A percentile compares a stretch with the other conserved stretches of the same genome.
phyloP scores from a whole-genome alignment of 2,888 invertebrate species.

The Aricia artaxerxes region DNA sequence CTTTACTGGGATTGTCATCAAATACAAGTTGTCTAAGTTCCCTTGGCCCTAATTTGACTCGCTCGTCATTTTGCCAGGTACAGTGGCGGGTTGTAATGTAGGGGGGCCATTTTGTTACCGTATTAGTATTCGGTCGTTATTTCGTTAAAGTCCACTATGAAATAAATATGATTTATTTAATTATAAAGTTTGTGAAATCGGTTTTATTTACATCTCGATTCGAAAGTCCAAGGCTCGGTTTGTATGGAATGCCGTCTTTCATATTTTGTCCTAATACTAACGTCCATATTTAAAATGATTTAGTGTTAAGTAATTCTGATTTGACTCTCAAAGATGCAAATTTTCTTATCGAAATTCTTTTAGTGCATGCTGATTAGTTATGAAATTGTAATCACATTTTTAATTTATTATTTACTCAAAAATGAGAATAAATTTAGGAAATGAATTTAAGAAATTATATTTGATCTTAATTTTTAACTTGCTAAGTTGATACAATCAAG shows the following conservation, averaged over 20 bases:
- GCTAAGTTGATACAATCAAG: background rate
- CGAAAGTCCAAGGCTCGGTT: constrained; percentile 52
- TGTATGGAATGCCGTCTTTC: constrained; percentile 70
- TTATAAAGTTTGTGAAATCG: constrained; percentile 8
- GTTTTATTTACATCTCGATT: constrained; percentile 20
- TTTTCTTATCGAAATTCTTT: constrained; percentile 22
- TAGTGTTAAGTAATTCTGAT: constrained; percentile 73
- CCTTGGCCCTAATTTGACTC: background rate
- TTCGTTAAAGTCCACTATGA: constrained; percentile 9
- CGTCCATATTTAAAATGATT: constrained; percentile 78
- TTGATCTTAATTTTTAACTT: background rate
- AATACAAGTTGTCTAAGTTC: background rate
- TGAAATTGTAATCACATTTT: constrained; percentile 24
- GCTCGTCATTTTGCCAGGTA: background rate
- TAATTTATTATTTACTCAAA: background rate
- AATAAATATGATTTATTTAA: constrained; percentile 3
- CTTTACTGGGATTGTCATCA: background rate
- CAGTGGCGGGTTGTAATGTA: background rate
- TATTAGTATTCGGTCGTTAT: constrained; percentile 33
- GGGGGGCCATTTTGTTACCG: background rate
- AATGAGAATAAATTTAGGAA: background rate
- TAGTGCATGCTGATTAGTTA: background rate
- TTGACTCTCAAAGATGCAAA: constrained; percentile 51
- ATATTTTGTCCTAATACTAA: constrained; percentile 74
- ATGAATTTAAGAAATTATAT: background rate